phyloP scores from a whole-genome alignment of 1,140 invertebrate genomes.

The Drosophila busckii region DNA sequence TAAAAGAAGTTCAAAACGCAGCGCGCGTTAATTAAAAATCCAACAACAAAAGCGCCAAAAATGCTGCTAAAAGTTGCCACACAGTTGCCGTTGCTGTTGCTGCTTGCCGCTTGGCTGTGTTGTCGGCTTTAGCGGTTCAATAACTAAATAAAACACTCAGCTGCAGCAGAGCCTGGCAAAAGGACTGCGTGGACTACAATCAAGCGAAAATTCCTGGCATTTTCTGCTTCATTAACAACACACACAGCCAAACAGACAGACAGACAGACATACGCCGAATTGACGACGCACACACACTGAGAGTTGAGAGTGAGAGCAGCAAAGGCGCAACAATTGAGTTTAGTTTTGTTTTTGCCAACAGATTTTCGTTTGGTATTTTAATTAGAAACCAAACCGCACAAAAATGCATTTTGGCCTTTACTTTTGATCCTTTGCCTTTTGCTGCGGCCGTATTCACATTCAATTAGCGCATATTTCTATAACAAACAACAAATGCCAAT shows the following conservation, averaged over 20 bases:
- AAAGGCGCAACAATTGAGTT: slow-evolving; percentile 37
- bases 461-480: slow-evolving; percentile 73
- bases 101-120: slow-evolving; percentile 10
- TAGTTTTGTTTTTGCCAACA: slow-evolving; percentile 41
- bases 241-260: slow-evolving; percentile 24
- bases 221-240: slow-evolving; percentile 76
- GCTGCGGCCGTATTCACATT: slow-evolving; percentile 59
- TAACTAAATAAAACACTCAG: slow-evolving; percentile 73
- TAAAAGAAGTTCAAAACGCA: slow-evolving; percentile 67
- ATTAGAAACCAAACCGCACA: slow-evolving; percentile 72
- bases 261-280: not conserved
- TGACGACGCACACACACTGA: not conserved
- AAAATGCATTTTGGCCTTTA: slow-evolving; percentile 55
- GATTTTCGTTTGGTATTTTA: slow-evolving; percentile 64
- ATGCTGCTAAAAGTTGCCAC: slow-evolving; percentile 63
- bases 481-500: slow-evolving; percentile 1
- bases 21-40: slow-evolving; percentile 71
- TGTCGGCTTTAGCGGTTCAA: slow-evolving; percentile 57
- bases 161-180: slow-evolving; percentile 6
- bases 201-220: slow-evolving; percentile 73
- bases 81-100: slow-evolving; percentile 7
- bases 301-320: no score
- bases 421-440: slow-evolving; percentile 39
- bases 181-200: slow-evolving; percentile 45
- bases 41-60: slow-evolving; percentile 69